phyloP scores from a whole-genome alignment of 2,888 invertebrate species.

The Aphelenchoides bicaudatus region DNA sequence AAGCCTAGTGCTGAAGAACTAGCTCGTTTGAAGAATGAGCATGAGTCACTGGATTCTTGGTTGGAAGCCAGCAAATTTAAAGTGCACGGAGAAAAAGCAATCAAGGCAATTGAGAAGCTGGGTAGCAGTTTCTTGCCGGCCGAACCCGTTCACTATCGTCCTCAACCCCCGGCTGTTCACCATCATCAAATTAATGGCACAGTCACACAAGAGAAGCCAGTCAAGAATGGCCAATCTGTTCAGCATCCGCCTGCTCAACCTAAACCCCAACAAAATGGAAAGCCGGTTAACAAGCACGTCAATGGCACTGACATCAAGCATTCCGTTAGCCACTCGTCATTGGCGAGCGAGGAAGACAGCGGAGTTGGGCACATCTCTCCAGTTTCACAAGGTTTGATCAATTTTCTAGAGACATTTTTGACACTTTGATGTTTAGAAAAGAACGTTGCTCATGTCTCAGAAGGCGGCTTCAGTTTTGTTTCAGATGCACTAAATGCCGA shows the following conservation, averaged over 20 bases:
- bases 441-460: conserved; percentile 31
- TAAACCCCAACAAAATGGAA: neutral
- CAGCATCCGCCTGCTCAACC: neutral
- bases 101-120: conserved; percentile 14
- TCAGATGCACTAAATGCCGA: conserved; percentile 52
- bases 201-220: neutral
- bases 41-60: neutral
- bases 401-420: neutral
- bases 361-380: conserved; percentile 49
- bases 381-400: conserved; percentile 33
- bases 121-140: conserved; percentile 1
- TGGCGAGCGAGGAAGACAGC: conserved; percentile 53
- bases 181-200: neutral
- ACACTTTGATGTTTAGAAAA: conserved; percentile 32
- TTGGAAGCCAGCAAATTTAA: neutral
- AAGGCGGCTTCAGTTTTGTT: conserved; percentile 48
- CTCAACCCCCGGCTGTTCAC: neutral
- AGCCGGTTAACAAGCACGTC: neutral
- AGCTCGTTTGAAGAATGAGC: neutral
- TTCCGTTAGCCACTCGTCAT: conserved; percentile 50
- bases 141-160: neutral
- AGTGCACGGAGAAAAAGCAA: conserved; percentile 10
- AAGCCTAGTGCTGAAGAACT: conserved; percentile 5
- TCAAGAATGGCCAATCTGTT: neutral
- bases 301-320: conserved; percentile 39